Evolutionary conservation across 2,888 invertebrate genomes (phyloP).

Genomic region (Hydrotaea diabolus): DNA sequence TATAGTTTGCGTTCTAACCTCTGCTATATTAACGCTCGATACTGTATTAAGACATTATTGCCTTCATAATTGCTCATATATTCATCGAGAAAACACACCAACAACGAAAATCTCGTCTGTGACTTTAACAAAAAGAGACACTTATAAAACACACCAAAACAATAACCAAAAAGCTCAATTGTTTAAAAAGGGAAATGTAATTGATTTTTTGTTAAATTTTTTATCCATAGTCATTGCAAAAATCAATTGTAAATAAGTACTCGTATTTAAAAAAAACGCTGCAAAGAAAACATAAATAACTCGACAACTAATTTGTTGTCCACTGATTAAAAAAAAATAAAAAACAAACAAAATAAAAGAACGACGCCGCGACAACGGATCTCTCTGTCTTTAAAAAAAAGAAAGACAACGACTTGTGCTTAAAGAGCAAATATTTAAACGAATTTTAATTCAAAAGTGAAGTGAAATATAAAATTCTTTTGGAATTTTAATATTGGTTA

Average conservation of each 20-base stretch:
- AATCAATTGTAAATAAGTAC: conserved; percentile 9
- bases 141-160: not conserved
- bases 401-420: not conserved
- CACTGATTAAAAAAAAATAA: not conserved
- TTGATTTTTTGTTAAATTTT: conserved; percentile 18
- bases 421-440: conserved; percentile 7
- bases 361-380: not conserved
- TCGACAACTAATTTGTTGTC: not conserved
- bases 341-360: not conserved
- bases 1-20: not conserved
- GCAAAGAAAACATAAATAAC: not conserved
- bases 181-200: conserved; percentile 10
- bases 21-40: not conserved
- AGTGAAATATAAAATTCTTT: conserved; percentile 1
- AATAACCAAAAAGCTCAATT: not conserved
- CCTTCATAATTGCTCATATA: conserved; percentile 29
- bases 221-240: conserved; percentile 6
- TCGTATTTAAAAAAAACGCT: not conserved
- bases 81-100: not conserved
- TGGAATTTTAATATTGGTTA: conserved; percentile 13
- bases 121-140: conserved; percentile 8
- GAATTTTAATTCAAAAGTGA: not conserved
- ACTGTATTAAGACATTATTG: conserved; percentile 35
- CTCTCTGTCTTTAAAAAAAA: not conserved
- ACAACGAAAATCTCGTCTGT: conserved; percentile 11